phyloP scores from a whole-genome alignment of 2,797 vertebrate species.

The Heliangelus exortis region DNA sequence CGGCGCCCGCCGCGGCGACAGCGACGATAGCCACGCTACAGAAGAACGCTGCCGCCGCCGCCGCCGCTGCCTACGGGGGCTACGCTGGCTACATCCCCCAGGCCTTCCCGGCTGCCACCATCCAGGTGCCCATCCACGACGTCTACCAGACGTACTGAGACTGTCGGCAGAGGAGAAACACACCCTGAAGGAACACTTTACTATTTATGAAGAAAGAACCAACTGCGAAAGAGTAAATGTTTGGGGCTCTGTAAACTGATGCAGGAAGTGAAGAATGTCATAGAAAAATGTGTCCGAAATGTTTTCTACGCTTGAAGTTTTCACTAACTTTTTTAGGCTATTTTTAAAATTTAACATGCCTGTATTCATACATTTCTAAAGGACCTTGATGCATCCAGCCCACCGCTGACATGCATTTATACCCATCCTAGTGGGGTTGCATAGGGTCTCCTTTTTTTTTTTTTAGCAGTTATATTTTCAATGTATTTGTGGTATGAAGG shows the following conservation, averaged over 20 bases:
- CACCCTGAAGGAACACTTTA: conserved; percentile 87
- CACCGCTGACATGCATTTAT: conserved; percentile 64
- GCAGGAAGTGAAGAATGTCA: conserved; percentile 73
- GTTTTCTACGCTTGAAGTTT: conserved; percentile 84
- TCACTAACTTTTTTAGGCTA: conserved; percentile 79
- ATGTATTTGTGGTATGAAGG: conserved; percentile 83
- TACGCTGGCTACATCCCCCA: conserved; percentile 93
- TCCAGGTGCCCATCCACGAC: conserved; percentile 95
- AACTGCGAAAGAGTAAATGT: conserved; percentile 64
- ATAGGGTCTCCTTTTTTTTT: conserved; percentile 68
- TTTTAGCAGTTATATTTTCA: conserved; percentile 82
- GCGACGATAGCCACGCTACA: conserved; percentile 93
- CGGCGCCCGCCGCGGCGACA: conserved; percentile 83
- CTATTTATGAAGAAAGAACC: conserved; percentile 91
- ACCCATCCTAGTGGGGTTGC: conserved; percentile 62
- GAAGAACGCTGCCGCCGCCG: conserved; percentile 87
- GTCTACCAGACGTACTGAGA: conserved; percentile 94
- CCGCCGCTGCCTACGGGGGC: conserved; percentile 83
- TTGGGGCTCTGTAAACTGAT: conserved; percentile 60
- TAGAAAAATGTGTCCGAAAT: conserved; percentile 58
- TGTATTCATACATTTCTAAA: conserved; percentile 81
- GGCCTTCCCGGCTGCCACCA: conserved; percentile 88
- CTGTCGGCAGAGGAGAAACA: conserved; percentile 5
- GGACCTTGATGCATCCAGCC: conserved; percentile 66
- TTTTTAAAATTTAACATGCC: conserved; percentile 71